Evolutionary conservation across 2,888 invertebrate species (phyloP).

Genomic region (Masnerella sp.): DNA sequence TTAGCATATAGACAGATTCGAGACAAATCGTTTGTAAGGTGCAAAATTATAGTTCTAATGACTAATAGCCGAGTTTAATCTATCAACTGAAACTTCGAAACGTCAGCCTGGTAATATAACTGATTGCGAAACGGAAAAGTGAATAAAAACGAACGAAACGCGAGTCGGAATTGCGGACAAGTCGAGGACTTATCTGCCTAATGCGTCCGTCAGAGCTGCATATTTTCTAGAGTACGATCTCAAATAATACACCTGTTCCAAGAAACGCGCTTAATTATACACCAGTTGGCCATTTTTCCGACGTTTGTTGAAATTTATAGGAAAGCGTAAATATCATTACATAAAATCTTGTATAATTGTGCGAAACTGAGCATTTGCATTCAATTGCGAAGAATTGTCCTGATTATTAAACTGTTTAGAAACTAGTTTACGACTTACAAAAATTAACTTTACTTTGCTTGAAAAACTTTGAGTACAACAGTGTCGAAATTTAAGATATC

Average conservation of each 20-base stretch:
- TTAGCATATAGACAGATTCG: too few relatives aligned
- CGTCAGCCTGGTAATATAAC: background rate
- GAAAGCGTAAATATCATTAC: slow-evolving; percentile 5
- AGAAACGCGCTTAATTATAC: slow-evolving; percentile 12
- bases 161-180: slow-evolving; percentile 4
- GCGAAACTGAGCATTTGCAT: slow-evolving; percentile 2
- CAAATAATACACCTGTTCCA: slow-evolving; percentile 1
- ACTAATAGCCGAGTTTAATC: too few relatives aligned
- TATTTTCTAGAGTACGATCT: slow-evolving; percentile 14
- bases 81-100: too few relatives aligned
- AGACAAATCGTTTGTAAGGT: too few relatives aligned
- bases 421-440: background rate
- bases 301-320: background rate
- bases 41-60: too few relatives aligned
- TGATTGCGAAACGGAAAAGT: background rate
- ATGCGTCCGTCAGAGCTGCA: background rate
- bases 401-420: background rate
- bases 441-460: too few relatives aligned
- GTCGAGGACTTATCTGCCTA: background rate
- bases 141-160: background rate
- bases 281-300: background rate
- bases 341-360: slow-evolving; percentile 8
- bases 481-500: background rate
- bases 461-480: too few relatives aligned
- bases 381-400: background rate